Evolutionary conservation across 2,888 invertebrate species (phyloP), one percentile per base, ranked within the genome.

Genomic region (Gryllus longicercus): DNA sequence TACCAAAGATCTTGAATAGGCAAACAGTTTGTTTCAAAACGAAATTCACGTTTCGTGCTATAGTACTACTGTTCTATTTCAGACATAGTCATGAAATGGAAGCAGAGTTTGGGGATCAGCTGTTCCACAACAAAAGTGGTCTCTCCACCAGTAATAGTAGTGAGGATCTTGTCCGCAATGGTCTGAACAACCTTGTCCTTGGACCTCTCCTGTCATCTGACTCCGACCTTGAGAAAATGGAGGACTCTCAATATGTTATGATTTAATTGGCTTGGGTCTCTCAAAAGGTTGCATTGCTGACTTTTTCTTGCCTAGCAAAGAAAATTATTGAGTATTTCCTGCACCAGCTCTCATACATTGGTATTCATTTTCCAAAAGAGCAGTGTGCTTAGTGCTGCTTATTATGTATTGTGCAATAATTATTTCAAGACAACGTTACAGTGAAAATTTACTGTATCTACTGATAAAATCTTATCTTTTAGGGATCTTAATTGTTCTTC

Each of bases 81-180:
- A 75, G 76, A 83, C 90, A 90, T 77, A 86, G 89, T 79, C 89
- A 85, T 76, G 87, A 87, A 82, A 81, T 86, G 14, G 63, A 63
- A 63, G 63, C 16, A 63, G 63, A 63, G n/a, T 63, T 63, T 63
- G 75, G 85, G 86, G 85, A 84, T 85, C 76, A 49, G 38, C 51
- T 85, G 86, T 50, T 86, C 87, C 23, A 77, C 80, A 51, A n/a
- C 50, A 77, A 38, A 49, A 50, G 74, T 78, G n/a, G 75, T 49
- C 50, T 21, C 51, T 50, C 78, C 14, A 76, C 74, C 16, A 81
- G 81, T 76, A 82, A 79, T 75, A 81, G 82, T 77, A 79, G 75
- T 38, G 82, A 82, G 76, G 82, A 82, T 51, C 25, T 82, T 25
- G 80, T 79, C 16, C 75, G 81, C 38, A 81, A 75, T 77, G 78